phyloP scores from a whole-genome alignment of 2,113 vertebrate species.

The Misgurnus mizolepis region DNA sequence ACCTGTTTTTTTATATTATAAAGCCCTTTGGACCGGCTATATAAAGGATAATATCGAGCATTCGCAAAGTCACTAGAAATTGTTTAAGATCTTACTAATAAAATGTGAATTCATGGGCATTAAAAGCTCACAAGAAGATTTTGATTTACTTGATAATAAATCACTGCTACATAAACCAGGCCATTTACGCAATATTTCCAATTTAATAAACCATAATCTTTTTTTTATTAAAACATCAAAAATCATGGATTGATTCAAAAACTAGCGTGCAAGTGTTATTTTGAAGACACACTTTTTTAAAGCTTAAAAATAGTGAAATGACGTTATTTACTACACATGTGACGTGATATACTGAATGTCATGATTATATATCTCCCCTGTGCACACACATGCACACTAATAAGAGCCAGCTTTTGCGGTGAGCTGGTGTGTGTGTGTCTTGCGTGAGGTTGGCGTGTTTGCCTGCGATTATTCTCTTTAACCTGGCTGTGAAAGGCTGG shows the following conservation, averaged over 20 bases:
- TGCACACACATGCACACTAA: constrained; percentile 70
- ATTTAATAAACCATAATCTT: not conserved
- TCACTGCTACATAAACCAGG: not conserved
- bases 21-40: too few species aligned
- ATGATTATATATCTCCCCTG: constrained; percentile 3
- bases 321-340: too few species aligned
- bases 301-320: not conserved
- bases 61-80: not conserved
- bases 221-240: not conserved
- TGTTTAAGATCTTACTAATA: not conserved
- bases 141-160: not conserved
- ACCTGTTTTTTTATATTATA: too few species aligned
- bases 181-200: not conserved
- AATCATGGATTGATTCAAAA: not conserved
- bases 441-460: constrained; percentile 79
- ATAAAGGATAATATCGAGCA: too few species aligned
- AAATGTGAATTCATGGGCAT: not conserved
- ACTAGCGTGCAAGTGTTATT: not conserved
- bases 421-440: constrained; percentile 56
- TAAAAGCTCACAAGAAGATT: not conserved
- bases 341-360: too few species aligned
- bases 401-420: constrained; percentile 74
- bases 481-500: constrained; percentile 78
- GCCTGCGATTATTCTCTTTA: constrained; percentile 74
- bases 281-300: not conserved